Evolutionary conservation across 2,888 invertebrate species (phyloP).

Genomic region (Dryobotodes eremita): DNA sequence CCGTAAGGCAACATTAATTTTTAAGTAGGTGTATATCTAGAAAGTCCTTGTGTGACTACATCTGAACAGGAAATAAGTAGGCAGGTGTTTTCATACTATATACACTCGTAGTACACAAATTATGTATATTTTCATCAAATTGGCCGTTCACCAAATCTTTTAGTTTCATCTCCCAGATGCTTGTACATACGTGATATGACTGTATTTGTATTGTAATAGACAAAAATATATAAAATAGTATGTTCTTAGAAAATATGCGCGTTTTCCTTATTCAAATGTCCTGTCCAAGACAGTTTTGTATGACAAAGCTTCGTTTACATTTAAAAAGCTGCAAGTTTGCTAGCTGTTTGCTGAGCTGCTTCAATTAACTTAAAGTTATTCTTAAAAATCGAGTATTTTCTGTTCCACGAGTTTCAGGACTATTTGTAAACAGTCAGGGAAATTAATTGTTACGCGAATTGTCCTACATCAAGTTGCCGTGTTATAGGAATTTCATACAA

Average conservation of each 20-base stretch:
- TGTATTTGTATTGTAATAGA: constrained; percentile 56
- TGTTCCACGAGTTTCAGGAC: background rate
- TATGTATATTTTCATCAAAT: constrained; percentile 65
- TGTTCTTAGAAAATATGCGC: constrained; percentile 24
- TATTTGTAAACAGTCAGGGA: background rate
- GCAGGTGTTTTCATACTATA: constrained; percentile 57
- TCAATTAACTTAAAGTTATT: background rate
- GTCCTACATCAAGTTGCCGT: too few species aligned
- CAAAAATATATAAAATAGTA: constrained; percentile 35
- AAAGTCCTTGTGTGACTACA: constrained; percentile 66
- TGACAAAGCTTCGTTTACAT: constrained; percentile 7
- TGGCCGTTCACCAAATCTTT: constrained; percentile 66
- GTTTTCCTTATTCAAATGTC: constrained; percentile 49
- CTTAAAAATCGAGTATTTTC: background rate
- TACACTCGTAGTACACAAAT: constrained; percentile 49
- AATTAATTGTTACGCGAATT: background rate
- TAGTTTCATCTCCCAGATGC: constrained; percentile 71
- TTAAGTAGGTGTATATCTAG: constrained; percentile 65
- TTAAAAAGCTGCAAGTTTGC: background rate
- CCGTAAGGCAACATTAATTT: constrained; percentile 62
- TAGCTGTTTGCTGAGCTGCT: too few species aligned
- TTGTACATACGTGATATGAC: constrained; percentile 73
- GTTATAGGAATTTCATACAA: too few species aligned
- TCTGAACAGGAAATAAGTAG: constrained; percentile 69
- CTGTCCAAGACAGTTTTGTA: constrained; percentile 6